Evolutionary conservation across 2,888 invertebrate species (phyloP).

Genomic region (Pandemis cinnamomeana): DNA sequence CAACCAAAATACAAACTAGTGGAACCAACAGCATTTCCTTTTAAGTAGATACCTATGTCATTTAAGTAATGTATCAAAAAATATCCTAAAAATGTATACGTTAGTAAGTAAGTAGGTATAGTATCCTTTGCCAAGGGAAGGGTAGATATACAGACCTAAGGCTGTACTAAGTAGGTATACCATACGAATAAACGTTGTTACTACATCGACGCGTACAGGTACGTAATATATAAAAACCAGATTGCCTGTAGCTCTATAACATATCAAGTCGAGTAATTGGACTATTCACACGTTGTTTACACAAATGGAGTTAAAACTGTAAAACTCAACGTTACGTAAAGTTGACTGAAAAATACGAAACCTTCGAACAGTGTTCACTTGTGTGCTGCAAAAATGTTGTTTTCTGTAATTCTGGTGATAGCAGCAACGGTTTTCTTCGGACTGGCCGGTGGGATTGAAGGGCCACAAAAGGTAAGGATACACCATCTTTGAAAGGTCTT

Average conservation of each 20-base stretch:
- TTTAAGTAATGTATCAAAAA: too few relatives aligned
- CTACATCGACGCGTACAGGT: background rate
- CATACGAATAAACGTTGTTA: constrained; percentile 26
- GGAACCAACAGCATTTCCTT: too few relatives aligned
- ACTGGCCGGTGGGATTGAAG: constrained; percentile 42
- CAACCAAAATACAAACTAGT: too few relatives aligned
- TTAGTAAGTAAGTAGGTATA: too few relatives aligned
- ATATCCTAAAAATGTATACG: too few relatives aligned
- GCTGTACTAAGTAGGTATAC: constrained; percentile 5
- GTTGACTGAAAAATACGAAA: constrained; percentile 16
- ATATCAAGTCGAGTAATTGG: constrained; percentile 37
- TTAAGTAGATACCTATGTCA: too few relatives aligned
- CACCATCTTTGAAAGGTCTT: background rate
- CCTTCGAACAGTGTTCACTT: background rate
- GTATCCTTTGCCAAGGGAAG: too few relatives aligned
- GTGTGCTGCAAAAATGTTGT: constrained; percentile 13
- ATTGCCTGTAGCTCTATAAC: constrained; percentile 19
- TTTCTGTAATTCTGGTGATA: constrained; percentile 48
- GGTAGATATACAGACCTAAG: too few relatives aligned
- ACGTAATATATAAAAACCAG: constrained; percentile 28
- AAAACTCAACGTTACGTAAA: constrained; percentile 25
- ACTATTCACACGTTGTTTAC: constrained; percentile 46
- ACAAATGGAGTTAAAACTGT: constrained; percentile 45
- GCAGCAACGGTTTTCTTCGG: constrained; percentile 47
- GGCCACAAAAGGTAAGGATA: constrained; percentile 51